A percentile compares a stretch with the other conserved stretches of the same genome.
phyloP scores from a whole-genome alignment of 2,888 invertebrate species.

The Lamellibrachia columna region DNA sequence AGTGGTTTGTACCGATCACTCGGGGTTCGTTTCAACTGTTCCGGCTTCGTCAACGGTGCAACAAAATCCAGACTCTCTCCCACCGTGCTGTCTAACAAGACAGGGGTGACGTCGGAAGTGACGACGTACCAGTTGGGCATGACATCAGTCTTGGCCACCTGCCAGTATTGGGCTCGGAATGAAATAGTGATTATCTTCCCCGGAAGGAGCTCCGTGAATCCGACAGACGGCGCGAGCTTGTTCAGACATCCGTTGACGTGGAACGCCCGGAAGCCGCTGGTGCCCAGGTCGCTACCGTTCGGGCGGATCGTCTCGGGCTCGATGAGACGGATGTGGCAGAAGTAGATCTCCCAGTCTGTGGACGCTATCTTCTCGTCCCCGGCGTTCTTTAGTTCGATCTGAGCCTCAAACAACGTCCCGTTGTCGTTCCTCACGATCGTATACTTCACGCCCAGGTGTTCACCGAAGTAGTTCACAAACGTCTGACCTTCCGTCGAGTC shows the following conservation, averaged over 20 bases:
- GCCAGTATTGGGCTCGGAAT: constrained; percentile 28
- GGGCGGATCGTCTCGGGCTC: constrained; percentile 13
- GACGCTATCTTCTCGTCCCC: not conserved
- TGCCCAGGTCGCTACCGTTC: constrained; percentile 25
- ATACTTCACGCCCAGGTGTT: constrained; percentile 24
- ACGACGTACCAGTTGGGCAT: constrained; percentile 43
- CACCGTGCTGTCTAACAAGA: not conserved
- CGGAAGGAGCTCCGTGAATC: not conserved
- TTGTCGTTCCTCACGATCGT: constrained; percentile 27
- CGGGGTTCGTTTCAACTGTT: constrained; percentile 44
- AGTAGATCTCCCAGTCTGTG: constrained; percentile 30
- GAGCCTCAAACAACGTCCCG: constrained; percentile 17
- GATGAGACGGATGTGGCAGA: constrained; percentile 27
- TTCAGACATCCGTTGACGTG: constrained; percentile 36
- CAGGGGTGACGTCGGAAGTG: not conserved
- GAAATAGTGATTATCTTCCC: constrained; percentile 17
- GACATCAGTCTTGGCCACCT: constrained; percentile 35
- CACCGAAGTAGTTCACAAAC: constrained; percentile 32
- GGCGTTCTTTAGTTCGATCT: constrained; percentile 26
- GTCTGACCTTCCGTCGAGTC: constrained; percentile 17
- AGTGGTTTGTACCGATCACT: constrained; percentile 37
- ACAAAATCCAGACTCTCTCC: constrained; percentile 37
- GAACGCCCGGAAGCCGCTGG: constrained; percentile 17
- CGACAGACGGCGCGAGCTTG: constrained; percentile 19
- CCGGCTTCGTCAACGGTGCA: constrained; percentile 35